Conservation (phyloP, 30 jellyfish, hydroid and myxozoan genomes). For the Aurelia sp. region DNA sequence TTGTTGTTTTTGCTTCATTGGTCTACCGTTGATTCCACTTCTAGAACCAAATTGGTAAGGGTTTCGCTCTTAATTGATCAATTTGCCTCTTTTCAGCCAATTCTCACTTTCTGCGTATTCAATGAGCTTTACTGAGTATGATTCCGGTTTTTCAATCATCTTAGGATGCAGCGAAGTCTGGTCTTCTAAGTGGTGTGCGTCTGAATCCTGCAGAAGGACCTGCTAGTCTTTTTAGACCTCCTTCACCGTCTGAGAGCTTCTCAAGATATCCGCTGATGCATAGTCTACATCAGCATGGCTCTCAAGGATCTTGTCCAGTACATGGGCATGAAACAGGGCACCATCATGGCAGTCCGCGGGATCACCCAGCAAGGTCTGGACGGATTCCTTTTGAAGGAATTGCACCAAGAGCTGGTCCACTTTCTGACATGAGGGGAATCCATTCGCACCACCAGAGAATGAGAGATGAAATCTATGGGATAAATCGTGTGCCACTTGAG, state of each 20-base stretch:
- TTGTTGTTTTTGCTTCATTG: too few species aligned
- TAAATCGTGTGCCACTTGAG: constrained; percentile 80
- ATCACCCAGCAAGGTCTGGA: constrained; percentile 75
- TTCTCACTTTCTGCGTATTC: too few species aligned
- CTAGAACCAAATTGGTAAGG: too few species aligned
- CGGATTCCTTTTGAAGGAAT: constrained; percentile 83
- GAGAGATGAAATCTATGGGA: constrained; percentile 82
- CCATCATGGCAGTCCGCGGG: constrained; percentile 91
- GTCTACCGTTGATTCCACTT: too few species aligned
- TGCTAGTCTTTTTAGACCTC: constrained; percentile 78
- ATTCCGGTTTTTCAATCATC: not conserved
- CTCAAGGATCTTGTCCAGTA: constrained; percentile 96
- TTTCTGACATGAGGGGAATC: constrained; percentile 72
- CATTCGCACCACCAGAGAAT: constrained; percentile 92
- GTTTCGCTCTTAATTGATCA: too few species aligned
- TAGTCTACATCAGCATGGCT: constrained; percentile 76
- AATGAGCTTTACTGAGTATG: too few species aligned
- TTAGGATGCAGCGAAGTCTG: constrained; percentile 69
- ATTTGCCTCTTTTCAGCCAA: too few species aligned
- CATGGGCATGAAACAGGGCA: constrained; percentile 98
- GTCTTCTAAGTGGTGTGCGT: constrained; percentile 52
- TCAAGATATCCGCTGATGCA: constrained; percentile 82
- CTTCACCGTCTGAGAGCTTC: constrained; percentile 86
- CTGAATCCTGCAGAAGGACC: constrained; percentile 74
- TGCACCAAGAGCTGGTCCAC: constrained; percentile 60